Base-by-base conservation (phyloP, 2,888 invertebrate genomes). In the Xanthia icteritia region DNA sequence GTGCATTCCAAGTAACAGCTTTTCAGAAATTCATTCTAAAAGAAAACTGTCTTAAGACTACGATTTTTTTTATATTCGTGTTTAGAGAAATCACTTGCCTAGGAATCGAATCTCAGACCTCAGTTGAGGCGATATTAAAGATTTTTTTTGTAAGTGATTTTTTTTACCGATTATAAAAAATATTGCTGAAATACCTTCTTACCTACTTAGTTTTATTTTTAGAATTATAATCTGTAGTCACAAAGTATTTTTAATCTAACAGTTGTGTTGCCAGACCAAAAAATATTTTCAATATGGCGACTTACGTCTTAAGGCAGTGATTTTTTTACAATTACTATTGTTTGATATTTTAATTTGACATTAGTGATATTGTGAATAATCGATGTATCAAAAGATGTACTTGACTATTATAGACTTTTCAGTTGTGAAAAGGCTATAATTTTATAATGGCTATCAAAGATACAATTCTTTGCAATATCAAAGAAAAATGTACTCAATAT, bases 171-270 rank as follows among this genome's bases (percentile, higher is more conserved):
- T 54, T 77, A 66, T 78, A 83, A 82, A 77, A 51, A 77, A 66
- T 73, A 61, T 81, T 79, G 72, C 70, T 79, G 70, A 79, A 74
- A 77, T 77, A 79, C 66, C 68, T 74, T 79, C 70, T 83, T 76
- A 77, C 68, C 73, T 76, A 77, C 61, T 70, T 88, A 89, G 82
- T 85, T 88, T 82, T 85, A 83, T 82, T 77, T 72, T 86, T 83
- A 84, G 79, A 78, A 65, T 84, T 79, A 82, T 85, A 82, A 83
- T 88, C 81, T 88, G 83, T 88, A 89, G 88, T 88, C 89, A 88
- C 88, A 88, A 89, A 89, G 83, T 88, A 88, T 88, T 88, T 89
- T 89, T 89, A 88, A 85, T 82, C 88, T 89, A 61, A 71, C 88
- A 89, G 77, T 79, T 80, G 69, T 82, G 89, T 89, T 83, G 89